Base-by-base conservation (phyloP, 2,888 invertebrate genomes). In the Trachelus tabidus region DNA sequence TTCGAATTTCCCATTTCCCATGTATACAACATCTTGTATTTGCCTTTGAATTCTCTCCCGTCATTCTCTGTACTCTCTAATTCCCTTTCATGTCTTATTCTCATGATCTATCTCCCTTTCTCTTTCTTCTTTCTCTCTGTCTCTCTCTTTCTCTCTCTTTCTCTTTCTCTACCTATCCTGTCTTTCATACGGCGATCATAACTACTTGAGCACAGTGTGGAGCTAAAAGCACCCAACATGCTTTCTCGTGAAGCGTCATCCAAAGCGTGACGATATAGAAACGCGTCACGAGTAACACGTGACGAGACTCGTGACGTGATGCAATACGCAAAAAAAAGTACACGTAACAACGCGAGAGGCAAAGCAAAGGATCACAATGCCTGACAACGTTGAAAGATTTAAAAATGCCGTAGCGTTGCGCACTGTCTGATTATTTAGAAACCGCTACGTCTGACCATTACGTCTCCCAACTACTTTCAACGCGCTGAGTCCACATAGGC, bases 151-250 rank as follows among this genome's bases (percentile, higher is more conserved):
- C 15, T 75, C 33, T 74, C 12, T 75, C 69, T 73, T 75, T 73
- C 34, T 73, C 34, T 73, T 2, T 73, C 34, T 73, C 73, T n/a
- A 6, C 3, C 73, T 33, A 23, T 73, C 81, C 75, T 79, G 81
- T 81, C 81, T 80, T 79, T 82, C 83, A 80, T 86, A 85, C 84
- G 81, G 85, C 85, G 84, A 87, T 86, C 85, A 83, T 71, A 76
- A 81, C 81, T 81, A 81, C 81, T 82, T 81, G 79, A 85, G 87
- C 88, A 88, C 88, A 87, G 88, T 89, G 90, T 89, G 89, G 88
- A 89, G 87, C 85, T 85, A 88, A 88, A 84, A 86, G 84, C 85
- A 84, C 83, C 81, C 77, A 81, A 83, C 80, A 82, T 83, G 83
- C 83, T 84, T 85, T 75, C 75, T 82, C 79, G 78, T 77, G 76